These are phyloP conservation scores for Ichneumon xanthorius DNA, from an alignment of 2,888 invertebrate genomes.

Conservation along the genomic window DNA sequence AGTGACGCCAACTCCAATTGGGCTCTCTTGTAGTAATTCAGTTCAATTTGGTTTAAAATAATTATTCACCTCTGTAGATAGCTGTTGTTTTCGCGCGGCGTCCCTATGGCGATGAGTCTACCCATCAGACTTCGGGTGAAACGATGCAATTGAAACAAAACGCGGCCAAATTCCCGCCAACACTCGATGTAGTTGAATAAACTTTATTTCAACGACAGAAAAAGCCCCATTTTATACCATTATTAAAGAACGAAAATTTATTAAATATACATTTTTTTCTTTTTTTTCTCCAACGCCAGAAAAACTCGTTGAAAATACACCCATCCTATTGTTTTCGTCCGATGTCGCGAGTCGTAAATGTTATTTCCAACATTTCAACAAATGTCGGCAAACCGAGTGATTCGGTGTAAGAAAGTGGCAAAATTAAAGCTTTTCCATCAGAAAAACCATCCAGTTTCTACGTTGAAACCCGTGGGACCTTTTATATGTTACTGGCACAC, in stretches of 20 bases:
- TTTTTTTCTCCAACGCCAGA: too few relatives aligned
- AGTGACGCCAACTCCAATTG: background rate
- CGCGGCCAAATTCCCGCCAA: background rate
- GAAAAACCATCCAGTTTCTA: background rate
- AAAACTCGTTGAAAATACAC: too few relatives aligned
- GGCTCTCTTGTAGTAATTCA: background rate
- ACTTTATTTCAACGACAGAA: background rate
- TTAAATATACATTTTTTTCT: too few relatives aligned
- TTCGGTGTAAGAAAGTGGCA: background rate
- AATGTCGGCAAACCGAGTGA: background rate
- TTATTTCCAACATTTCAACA: background rate
- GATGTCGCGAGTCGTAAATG: background rate
- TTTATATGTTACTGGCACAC: background rate
- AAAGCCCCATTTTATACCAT: too few relatives aligned
- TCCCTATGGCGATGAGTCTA: too few relatives aligned
- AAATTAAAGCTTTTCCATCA: slow-evolving; percentile 1
- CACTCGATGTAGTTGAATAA: background rate
- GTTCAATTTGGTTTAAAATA: background rate
- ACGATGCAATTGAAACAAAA: slow-evolving; percentile 23
- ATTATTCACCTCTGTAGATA: slow-evolving; percentile 11
- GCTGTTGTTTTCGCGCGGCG: too few relatives aligned
- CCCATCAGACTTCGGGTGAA: slow-evolving; percentile 8
- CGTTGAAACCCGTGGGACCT: background rate
- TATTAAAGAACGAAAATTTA: too few relatives aligned
- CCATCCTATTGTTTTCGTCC: too few relatives aligned